Evolutionary conservation across 2,113 vertebrate genomes (phyloP), one percentile per base, ranked within the genome.

Genomic region (Diadophis punctatus): DNA sequence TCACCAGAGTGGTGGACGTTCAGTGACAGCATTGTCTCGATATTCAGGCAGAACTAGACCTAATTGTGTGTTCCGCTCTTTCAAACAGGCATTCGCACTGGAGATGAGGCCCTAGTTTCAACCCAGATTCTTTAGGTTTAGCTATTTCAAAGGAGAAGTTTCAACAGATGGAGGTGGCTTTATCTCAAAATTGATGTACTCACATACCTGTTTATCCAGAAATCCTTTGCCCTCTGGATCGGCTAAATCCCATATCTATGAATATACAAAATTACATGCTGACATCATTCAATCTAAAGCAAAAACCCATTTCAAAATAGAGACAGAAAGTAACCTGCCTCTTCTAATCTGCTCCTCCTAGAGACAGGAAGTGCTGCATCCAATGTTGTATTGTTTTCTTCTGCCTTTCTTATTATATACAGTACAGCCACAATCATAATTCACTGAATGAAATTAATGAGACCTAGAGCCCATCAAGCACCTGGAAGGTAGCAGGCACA

Each of bases 171-270:
- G 74, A 80, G 18, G 18, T 2, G 16, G 34, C 74, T 80, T 80
- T 39, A 80, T 80, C 18, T 80, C n/a, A 80, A 80, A 80, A 80
- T 1, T 22, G 68, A 80, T 39, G 34, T 11, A 8, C 16, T 74
- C 7, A 93, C 90, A 92, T 97, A 99, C 99, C 98, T 99, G 99
- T 97, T 99, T 99, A 97, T 99, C 99, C 96, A 99, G 96, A 96
- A 98, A 99, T 86, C 99, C 99, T 98, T 99, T 99, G 90, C 99
- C 98, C 95, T 99, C 99, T 0, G 99, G 99, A 95, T 99, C 99
- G 0, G 99, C 99, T 96, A 99, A 97, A 97, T 99, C 99, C 99
- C 99, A 99, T 96, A 99, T 99, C 99, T 99, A 97, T 23, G 90
- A 51, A 91, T 95, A 96, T 10, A 97, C 0, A 96, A 93, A 95